Percentiles rank a stretch among this genome's conserved stretches.
Evolutionary conservation across 2,888 invertebrate genomes (phyloP).

Genomic region (Macaria liturata): DNA sequence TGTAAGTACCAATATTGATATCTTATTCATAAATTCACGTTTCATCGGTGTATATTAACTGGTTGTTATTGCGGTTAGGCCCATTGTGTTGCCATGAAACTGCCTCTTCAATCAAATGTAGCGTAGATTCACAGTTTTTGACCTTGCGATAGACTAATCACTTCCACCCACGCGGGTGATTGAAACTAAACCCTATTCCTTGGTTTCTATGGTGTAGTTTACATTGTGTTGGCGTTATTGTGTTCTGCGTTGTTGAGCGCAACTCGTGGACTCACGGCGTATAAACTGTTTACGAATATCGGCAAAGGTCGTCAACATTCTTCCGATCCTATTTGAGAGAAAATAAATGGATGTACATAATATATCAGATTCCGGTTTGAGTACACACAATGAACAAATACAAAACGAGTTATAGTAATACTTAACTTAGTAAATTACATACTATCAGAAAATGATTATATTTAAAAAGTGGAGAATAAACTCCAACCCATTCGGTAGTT

Average conservation of each 20-base stretch:
- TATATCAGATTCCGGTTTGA: too few species aligned
- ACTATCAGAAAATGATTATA: too few species aligned
- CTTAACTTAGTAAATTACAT: too few species aligned
- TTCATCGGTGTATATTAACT: conserved; percentile 9
- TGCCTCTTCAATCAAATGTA: conserved; percentile 37
- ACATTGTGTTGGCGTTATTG: conserved; percentile 21
- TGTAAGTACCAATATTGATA: conserved; percentile 4
- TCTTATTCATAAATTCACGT: conserved; percentile 3
- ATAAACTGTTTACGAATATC: conserved; percentile 27
- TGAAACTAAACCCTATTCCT: conserved; percentile 26
- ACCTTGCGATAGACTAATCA: conserved; percentile 54
- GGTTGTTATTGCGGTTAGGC: conserved; percentile 9
- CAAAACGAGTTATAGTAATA: too few species aligned
- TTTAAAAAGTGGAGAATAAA: too few species aligned
- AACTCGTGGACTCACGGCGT: conserved; percentile 30
- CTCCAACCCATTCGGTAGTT: too few species aligned
- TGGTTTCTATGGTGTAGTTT: conserved; percentile 25
- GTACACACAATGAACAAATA: too few species aligned
- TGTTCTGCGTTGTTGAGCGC: conserved; percentile 28
- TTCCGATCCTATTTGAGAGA: too few species aligned
- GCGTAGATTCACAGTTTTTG: conserved; percentile 48
- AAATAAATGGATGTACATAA: too few species aligned
- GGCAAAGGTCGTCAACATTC: conserved; percentile 34
- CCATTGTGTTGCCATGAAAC: conserved; percentile 6
- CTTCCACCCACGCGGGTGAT: conserved; percentile 31